Base-by-base conservation (phyloP, 1,140 invertebrate species). In the Yoshiicerus persimilis region DNA sequence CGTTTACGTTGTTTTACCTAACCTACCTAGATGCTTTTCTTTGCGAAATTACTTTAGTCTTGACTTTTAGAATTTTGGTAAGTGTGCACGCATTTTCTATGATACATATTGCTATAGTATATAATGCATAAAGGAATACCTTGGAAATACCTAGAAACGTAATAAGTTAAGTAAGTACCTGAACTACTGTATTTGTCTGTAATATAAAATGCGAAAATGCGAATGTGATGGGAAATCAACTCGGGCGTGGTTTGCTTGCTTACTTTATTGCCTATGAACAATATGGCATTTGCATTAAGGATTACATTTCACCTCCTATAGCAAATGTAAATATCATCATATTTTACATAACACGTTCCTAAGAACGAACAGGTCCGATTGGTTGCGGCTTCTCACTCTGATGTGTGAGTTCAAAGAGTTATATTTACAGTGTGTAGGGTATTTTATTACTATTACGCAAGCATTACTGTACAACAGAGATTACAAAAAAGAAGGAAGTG, bases 191-290 rank as follows among this genome's bases (percentile, higher is more conserved):
- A 39, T 39, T 39, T 30, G 27, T 34, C 32, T 80, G 16, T 16
- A 80, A 80, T 80, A 80, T 80, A 80, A 80, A 80, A 80, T 36
- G 75, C 32, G 75, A 80, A 80, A 80, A 36, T 80, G 75, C 6
- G 75, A 80, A 34, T 80, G 30, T 36, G 32, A 80, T 80, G 75
- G 75, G 30, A 80, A 80, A 32, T 80, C 75, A 80, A 80, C 75
- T 32, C 30, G 75, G 75, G 75, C 75, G 75, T 80, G 75, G 75
- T 80, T 80, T 80, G 75, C 75, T 80, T 80, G 16, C 75, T 80
- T 80, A n/a, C 75, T 80, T 80, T 80, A 80, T 80, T 80, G n/a
- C 75, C 34, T 80, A 80, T 34, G 23, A 20, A 34, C n/a, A 36
- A 34, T 4, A 11, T 27, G 20, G n/a, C 47, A 5, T 56, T 56